Percentiles rank a stretch among this genome's conserved stretches.
These are phyloP conservation scores for Cinclus mexicanus DNA, from an alignment of 2,113 vertebrate genomes.

Conservation along the genomic window DNA sequence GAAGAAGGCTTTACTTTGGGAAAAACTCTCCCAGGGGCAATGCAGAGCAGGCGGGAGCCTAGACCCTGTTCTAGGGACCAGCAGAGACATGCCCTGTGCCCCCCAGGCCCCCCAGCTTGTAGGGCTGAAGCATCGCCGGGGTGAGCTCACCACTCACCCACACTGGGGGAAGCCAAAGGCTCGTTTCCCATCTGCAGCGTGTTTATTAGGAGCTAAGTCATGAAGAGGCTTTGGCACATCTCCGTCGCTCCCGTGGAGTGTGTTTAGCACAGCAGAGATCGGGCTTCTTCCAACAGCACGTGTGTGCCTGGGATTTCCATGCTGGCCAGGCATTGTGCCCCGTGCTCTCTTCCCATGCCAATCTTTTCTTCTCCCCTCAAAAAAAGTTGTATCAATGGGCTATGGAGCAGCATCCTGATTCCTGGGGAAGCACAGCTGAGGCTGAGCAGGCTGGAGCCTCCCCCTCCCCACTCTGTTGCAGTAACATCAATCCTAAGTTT, in stretches of 20 bases:
- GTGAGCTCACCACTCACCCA: neutral
- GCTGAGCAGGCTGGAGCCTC: neutral
- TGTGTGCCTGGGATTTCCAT: neutral
- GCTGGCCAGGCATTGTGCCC: neutral
- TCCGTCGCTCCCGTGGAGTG: neutral
- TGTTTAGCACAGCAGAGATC: conserved; percentile 14
- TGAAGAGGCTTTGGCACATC: conserved; percentile 42
- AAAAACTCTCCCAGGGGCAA: neutral
- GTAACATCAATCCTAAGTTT: conserved; percentile 47
- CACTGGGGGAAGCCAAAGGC: neutral
- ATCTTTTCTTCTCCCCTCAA: neutral
- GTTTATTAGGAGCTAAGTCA: conserved; percentile 54
- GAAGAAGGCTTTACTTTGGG: neutral
- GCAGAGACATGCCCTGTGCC: fast-evolving
- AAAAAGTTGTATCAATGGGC: neutral
- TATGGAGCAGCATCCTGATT: neutral
- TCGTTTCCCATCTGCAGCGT: neutral
- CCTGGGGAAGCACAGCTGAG: neutral
- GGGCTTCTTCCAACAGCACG: neutral
- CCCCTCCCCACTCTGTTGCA: neutral
- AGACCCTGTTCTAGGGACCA: neutral
- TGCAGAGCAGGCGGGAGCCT: neutral
- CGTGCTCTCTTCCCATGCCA: neutral
- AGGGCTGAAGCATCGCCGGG: fast-evolving
- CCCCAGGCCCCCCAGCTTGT: fast-evolving